These are phyloP conservation scores for Marronus borbonicus DNA, from an alignment of 2,888 invertebrate species.

Conservation along the genomic window DNA sequence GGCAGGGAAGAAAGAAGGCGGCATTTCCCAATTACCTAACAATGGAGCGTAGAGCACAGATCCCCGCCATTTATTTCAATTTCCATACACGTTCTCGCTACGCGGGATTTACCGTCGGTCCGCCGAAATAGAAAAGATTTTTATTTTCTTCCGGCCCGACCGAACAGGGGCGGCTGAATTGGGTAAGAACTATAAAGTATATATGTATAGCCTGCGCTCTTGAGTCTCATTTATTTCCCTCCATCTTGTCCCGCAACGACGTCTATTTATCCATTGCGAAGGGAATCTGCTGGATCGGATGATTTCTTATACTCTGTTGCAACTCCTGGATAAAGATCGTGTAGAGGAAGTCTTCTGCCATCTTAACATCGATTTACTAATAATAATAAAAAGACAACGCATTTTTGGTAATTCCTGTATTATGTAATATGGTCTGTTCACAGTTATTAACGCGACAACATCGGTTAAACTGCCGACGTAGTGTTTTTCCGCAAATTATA, in stretches of 20 bases:
- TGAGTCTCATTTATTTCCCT: conserved; percentile 64
- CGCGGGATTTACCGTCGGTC: conserved; percentile 64
- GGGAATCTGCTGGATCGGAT: not conserved
- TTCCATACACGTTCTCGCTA: conserved; percentile 63
- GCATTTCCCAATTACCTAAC: conserved; percentile 58
- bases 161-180: conserved; percentile 59
- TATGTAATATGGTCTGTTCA: too few relatives aligned
- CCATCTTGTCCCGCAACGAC: conserved; percentile 60
- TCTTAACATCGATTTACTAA: too few relatives aligned
- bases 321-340: too few relatives aligned
- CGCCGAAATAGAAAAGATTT: conserved; percentile 66
- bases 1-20: conserved; percentile 41
- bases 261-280: conserved; percentile 37
- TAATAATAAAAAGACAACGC: too few relatives aligned
- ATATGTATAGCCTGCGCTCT: conserved; percentile 57
- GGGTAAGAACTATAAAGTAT: conserved; percentile 65
- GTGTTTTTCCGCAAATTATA: too few relatives aligned
- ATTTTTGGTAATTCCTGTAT: too few relatives aligned
- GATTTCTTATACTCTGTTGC: conserved; percentile 10
- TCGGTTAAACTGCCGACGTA: too few relatives aligned
- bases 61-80: conserved; percentile 67
- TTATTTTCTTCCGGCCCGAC: conserved; percentile 63
- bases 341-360: too few relatives aligned
- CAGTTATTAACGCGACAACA: too few relatives aligned
- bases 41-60: conserved; percentile 57